A percentile compares a stretch with the other conserved stretches of the same genome.
Evolutionary conservation across 2,888 invertebrate genomes (phyloP).

Genomic region (Cataglyphis altisquamis): DNA sequence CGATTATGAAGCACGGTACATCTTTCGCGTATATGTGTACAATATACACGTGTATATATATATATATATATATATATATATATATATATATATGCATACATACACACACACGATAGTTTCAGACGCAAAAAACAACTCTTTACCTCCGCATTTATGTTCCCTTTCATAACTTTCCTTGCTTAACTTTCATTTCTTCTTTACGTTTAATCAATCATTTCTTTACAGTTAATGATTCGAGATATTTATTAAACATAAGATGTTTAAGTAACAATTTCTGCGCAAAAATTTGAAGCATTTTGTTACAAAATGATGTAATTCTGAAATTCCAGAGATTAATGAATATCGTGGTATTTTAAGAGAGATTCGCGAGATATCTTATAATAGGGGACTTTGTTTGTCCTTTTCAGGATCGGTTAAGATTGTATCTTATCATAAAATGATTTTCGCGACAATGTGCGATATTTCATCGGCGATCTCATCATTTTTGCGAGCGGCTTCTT

Average conservation of each 20-base stretch:
- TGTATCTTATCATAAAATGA: neutral
- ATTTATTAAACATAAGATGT: neutral
- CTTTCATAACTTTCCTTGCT: conserved; percentile 24
- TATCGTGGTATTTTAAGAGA: neutral
- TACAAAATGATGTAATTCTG: neutral
- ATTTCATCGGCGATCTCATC: conserved; percentile 56
- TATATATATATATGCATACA: neutral
- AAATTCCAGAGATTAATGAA: neutral
- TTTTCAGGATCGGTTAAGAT: conserved; percentile 12
- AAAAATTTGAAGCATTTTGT: conserved; percentile 6
- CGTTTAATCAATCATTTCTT: conserved; percentile 35
- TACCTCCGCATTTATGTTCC: conserved; percentile 3
- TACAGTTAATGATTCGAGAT: neutral
- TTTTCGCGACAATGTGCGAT: conserved; percentile 34
- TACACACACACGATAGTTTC: neutral
- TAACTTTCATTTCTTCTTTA: conserved; percentile 31
- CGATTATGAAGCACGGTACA: neutral
- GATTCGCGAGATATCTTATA: neutral
- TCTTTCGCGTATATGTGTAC: neutral
- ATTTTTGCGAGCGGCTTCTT: conserved; percentile 58
- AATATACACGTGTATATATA: neutral
- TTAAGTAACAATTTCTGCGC: neutral
- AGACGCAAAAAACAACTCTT: neutral
- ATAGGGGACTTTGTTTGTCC: neutral
- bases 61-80: neutral